A percentile compares a stretch with the other conserved stretches of the same genome.
Evolutionary conservation across 2,797 vertebrate species (phyloP).

Genomic region (Australoheros facetus): DNA sequence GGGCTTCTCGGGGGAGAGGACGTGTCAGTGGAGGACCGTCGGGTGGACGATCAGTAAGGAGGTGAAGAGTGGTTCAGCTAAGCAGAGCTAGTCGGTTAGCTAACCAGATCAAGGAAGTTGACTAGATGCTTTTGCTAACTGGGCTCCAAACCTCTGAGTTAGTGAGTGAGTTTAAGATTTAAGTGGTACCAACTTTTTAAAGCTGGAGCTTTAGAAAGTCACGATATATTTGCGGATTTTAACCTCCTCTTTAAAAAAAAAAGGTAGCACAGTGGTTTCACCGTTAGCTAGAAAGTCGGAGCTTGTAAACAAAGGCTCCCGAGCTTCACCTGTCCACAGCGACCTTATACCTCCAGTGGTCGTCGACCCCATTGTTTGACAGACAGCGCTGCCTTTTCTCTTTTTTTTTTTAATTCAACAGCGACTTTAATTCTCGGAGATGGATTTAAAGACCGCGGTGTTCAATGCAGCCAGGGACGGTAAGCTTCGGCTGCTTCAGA

Average conservation of each 20-base stretch:
- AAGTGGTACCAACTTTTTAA: background rate
- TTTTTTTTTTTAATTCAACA: background rate
- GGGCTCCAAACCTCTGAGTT: conserved; percentile 27
- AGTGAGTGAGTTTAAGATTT: background rate
- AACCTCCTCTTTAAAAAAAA: background rate
- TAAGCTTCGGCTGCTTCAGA: conserved; percentile 94
- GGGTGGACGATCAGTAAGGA: conserved; percentile 17
- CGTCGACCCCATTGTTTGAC: background rate
- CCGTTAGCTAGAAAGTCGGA: conserved; percentile 39
- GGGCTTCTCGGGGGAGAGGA: conserved; percentile 4
- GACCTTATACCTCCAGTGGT: background rate
- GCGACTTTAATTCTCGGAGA: conserved; percentile 45
- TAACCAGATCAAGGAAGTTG: conserved; percentile 67
- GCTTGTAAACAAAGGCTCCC: conserved; percentile 74
- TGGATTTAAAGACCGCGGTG: conserved; percentile 99
- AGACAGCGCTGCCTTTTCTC: background rate
- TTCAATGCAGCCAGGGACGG: conserved; percentile 98
- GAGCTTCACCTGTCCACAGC: conserved; percentile 12
- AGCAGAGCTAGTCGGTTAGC: conserved; percentile 60
- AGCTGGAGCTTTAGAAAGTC: background rate
- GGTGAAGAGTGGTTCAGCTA: conserved; percentile 31
- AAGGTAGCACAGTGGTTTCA: conserved; percentile 11
- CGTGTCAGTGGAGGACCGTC: conserved; percentile 30
- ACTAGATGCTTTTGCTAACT: conserved; percentile 54
- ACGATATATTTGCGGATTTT: background rate